A percentile compares a stretch with the other conserved stretches of the same genome.
phyloP scores from a whole-genome alignment of 2,888 invertebrate species.

The Eledona agricola region DNA sequence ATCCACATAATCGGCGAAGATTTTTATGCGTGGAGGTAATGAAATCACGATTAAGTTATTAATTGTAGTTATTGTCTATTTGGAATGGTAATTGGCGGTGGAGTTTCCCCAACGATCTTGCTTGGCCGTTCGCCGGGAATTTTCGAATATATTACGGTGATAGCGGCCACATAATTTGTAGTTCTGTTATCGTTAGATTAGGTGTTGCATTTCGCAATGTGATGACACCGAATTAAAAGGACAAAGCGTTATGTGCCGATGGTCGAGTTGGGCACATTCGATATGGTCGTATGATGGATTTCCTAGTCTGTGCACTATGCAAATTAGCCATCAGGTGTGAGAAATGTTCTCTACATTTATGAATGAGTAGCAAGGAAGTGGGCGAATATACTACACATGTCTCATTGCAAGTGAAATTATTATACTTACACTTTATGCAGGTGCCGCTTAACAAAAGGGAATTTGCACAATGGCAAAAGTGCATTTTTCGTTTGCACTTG shows the following conservation, averaged over 20 bases:
- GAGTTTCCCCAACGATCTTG: conserved; percentile 23
- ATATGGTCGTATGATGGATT: conserved; percentile 32
- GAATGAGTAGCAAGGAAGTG: conserved; percentile 45
- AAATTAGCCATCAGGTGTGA: conserved; percentile 44
- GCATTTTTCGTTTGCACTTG: conserved; percentile 15
- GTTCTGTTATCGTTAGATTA: no score
- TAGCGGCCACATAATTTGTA: no score
- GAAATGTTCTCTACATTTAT: conserved; percentile 43
- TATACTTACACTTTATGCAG: conserved; percentile 34
- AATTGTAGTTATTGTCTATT: conserved; percentile 12
- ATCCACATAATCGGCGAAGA: no score
- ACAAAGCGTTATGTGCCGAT: conserved; percentile 27
- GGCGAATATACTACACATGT: conserved; percentile 43
- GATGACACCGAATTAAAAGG: conserved; percentile 9
- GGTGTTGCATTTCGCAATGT: conserved; percentile 10
- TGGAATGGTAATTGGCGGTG: conserved; percentile 18
- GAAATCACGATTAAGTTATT: conserved; percentile 17
- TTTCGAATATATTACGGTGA: no score
- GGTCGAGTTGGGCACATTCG: conserved; percentile 22
- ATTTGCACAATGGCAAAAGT: conserved; percentile 12
- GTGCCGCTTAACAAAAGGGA: conserved; percentile 32
- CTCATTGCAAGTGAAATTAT: conserved; percentile 40
- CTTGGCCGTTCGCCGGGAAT: conserved; percentile 10
- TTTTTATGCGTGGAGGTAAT: no score
- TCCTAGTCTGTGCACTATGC: conserved; percentile 37